These are phyloP conservation scores for Numenius phaeopus DNA, from an alignment of 2,797 vertebrate species.

Conservation along the genomic window DNA sequence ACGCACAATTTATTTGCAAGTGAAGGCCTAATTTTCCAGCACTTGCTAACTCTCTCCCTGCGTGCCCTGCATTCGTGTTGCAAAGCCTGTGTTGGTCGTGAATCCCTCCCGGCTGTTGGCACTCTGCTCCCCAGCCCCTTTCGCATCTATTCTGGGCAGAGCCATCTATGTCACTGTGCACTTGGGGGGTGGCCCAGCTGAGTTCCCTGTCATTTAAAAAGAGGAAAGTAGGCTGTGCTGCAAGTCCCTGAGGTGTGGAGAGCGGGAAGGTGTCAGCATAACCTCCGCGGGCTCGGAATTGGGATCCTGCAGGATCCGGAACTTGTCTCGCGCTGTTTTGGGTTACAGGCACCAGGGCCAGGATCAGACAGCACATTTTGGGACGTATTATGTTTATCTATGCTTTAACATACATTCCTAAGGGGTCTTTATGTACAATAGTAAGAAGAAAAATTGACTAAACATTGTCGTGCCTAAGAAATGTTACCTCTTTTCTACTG, in stretches of 20 bases:
- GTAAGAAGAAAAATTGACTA: not conserved
- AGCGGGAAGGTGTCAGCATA: not conserved
- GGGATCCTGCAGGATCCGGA: not conserved
- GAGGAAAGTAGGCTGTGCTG: not conserved
- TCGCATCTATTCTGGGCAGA: not conserved
- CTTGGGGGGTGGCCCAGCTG: not conserved
- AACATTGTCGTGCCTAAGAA: not conserved
- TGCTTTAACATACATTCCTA: not conserved
- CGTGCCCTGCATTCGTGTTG: fast-evolving
- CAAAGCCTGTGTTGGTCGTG: fast-evolving
- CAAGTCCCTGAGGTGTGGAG: not conserved
- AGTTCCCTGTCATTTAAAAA: not conserved
- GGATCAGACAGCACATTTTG: not conserved
- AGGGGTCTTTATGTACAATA: not conserved
- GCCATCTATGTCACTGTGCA: not conserved
- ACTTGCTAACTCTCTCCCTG: not conserved
- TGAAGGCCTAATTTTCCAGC: not conserved
- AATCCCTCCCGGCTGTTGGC: not conserved
- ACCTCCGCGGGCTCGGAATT: fast-evolving
- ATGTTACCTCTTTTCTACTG: not conserved
- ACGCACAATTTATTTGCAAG: not conserved
- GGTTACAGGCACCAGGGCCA: not conserved
- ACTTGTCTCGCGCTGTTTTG: fast-evolving
- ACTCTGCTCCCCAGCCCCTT: not conserved
- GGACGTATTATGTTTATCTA: fast-evolving